Evolutionary conservation across 2,113 vertebrate species (phyloP).

Genomic region (Panthera uncia): DNA sequence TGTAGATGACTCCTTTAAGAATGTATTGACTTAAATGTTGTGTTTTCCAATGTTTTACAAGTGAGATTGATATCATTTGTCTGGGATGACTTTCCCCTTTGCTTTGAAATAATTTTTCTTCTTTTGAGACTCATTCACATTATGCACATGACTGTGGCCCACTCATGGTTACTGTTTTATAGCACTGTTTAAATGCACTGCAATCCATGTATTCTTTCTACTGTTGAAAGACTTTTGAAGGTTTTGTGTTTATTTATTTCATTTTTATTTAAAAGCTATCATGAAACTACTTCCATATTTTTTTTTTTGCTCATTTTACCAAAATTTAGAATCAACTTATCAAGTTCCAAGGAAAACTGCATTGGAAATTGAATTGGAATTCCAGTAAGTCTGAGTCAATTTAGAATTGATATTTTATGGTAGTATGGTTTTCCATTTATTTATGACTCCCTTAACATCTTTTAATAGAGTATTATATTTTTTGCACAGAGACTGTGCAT

Average conservation of each 20-base stretch:
- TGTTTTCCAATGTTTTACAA: neutral
- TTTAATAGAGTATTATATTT: neutral
- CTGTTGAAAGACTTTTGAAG: neutral
- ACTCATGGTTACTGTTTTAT: neutral
- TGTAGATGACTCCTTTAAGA: neutral
- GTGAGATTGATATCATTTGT: neutral
- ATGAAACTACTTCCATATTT: neutral
- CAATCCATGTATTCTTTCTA: neutral
- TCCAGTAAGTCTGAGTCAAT: neutral
- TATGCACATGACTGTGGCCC: neutral
- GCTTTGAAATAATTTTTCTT: neutral
- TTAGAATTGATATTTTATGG: neutral
- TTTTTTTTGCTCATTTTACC: neutral
- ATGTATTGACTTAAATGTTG: neutral
- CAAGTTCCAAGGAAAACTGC: neutral
- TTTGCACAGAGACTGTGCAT: neutral
- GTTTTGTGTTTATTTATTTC: neutral
- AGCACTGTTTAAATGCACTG: neutral
- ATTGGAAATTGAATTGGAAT: neutral
- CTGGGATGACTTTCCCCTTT: neutral
- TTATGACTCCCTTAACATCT: neutral
- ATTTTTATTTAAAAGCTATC: neutral
- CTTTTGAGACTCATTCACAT: neutral
- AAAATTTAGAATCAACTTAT: neutral
- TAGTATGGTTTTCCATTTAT: neutral